Percentiles rank a stretch among this genome's conserved stretches.
Evolutionary conservation across 2,113 vertebrate genomes (phyloP).

Genomic region (Cottus gobio): DNA sequence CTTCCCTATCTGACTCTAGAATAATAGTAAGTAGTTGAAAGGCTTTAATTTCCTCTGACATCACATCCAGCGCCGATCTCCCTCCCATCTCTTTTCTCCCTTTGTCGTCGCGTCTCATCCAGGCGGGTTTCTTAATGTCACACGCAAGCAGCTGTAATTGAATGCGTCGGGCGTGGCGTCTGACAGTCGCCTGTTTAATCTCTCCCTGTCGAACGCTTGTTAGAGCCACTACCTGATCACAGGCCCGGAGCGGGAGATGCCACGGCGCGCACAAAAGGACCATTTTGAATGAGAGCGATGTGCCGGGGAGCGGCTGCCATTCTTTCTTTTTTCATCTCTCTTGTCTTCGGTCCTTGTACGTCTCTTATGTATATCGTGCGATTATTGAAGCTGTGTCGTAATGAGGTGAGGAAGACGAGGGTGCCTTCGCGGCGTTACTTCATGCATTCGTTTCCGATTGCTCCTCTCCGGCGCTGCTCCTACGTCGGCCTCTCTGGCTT

Average conservation of each 20-base stretch:
- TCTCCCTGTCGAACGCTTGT: slow-evolving; percentile 61
- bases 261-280: slow-evolving; percentile 46
- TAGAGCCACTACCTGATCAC: slow-evolving; percentile 72
- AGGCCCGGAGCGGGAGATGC: slow-evolving; percentile 58
- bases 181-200: slow-evolving; percentile 73
- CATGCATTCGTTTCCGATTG: background rate
- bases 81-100: slow-evolving; percentile 49
- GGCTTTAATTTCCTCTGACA: slow-evolving; percentile 63
- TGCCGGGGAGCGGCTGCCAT: slow-evolving; percentile 28
- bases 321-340: slow-evolving; percentile 56
- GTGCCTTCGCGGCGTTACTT: background rate
- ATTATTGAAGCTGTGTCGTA: slow-evolving; percentile 12
- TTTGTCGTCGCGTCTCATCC: slow-evolving; percentile 52
- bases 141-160: slow-evolving; percentile 76
- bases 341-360: slow-evolving; percentile 20
- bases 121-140: slow-evolving; percentile 73
- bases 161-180: slow-evolving; percentile 68
- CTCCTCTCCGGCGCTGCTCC: slow-evolving; percentile 2
- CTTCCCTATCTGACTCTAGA: slow-evolving; percentile 32
- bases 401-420: background rate
- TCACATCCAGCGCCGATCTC: slow-evolving; percentile 41
- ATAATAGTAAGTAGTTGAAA: slow-evolving; percentile 67
- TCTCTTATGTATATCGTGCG: slow-evolving; percentile 11
- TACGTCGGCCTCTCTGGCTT: slow-evolving; percentile 59
- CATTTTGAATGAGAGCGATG: slow-evolving; percentile 57